phyloP scores from a whole-genome alignment of 2,888 invertebrate genomes.

The Drosophila helvetica region DNA sequence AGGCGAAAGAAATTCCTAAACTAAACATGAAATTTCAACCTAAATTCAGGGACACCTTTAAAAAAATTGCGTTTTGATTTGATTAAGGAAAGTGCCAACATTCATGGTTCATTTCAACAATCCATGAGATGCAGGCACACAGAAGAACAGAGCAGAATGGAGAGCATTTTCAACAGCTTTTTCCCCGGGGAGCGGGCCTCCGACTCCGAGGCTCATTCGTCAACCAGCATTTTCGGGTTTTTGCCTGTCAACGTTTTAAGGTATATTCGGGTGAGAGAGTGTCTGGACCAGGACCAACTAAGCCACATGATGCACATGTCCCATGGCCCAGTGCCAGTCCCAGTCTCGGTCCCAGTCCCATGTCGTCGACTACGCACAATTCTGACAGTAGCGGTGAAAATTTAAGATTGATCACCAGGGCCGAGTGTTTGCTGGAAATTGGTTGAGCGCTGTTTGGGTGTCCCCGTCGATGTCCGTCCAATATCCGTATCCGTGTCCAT shows the following conservation, averaged over 20 bases:
- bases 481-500: slow-evolving; percentile 33
- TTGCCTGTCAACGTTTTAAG: slow-evolving; percentile 64
- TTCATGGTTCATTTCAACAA: slow-evolving; percentile 63
- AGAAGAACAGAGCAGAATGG: neutral
- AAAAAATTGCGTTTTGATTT: slow-evolving; percentile 18
- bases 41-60: neutral
- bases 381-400: slow-evolving; percentile 84
- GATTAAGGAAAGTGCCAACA: slow-evolving; percentile 57
- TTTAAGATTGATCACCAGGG: slow-evolving; percentile 84
- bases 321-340: slow-evolving; percentile 10
- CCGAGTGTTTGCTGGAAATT: slow-evolving; percentile 73
- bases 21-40: neutral
- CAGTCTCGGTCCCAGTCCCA: slow-evolving; percentile 42
- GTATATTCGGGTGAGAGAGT: slow-evolving; percentile 35
- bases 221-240: slow-evolving; percentile 65
- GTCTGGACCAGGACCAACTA: slow-evolving; percentile 38
- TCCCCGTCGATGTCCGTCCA: slow-evolving; percentile 25
- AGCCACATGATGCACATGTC: slow-evolving; percentile 54
- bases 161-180: slow-evolving; percentile 36
- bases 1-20: neutral
- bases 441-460: slow-evolving; percentile 47
- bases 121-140: slow-evolving; percentile 51
- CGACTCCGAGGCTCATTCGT: slow-evolving; percentile 58
- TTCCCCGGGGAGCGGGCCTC: slow-evolving; percentile 38
- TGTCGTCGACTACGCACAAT: slow-evolving; percentile 75